Evolutionary conservation across 2,113 vertebrate species (phyloP), one percentile per base, ranked within the genome.

Genomic region (Sylvia atricapilla): DNA sequence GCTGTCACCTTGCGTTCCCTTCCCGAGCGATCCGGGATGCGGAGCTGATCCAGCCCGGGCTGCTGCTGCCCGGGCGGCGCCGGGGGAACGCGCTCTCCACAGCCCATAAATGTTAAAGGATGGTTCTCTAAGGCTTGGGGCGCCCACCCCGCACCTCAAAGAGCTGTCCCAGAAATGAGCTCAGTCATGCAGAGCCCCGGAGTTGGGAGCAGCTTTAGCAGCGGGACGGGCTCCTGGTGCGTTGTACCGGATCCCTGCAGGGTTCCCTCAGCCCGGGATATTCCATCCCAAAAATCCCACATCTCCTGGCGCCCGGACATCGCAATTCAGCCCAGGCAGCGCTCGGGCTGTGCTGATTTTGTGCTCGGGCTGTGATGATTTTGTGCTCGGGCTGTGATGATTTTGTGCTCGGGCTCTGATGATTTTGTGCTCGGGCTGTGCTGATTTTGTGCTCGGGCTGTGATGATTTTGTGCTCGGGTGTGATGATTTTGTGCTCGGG

Each of bases 61-160:
- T 30, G 77, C 27, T 41, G 13, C 56, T 63, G 82, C 81, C 63
- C 49, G 1, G 5, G 31, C 52, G 68, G 39, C 44, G 59, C 92
- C 16, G 31, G n/a, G 53, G 44, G 20, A 68, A 28, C 11, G 5
- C 41, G 0, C 19, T 53, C 78, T 27, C 56, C 52, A 1, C 0
- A 28, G 53, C n/a, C 64, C 59, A n/a, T 3, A 6, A 47, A 52
- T 22, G 46, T 46, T 7, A 58, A 25, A 18, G 69, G 17, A 37
- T 5, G 46, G 43, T 47, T 92, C 50, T 62, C 30, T 25, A 9
- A 44, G 67, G 13, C 21, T 4, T 13, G 59, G 58, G n/a, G 14
- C 58, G 79, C 90, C 28, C 37, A 33, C 2, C 18, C 47, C 9
- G 49, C 8, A 20, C 24, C 60, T 30, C 43, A 7, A 2, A 19